Evolutionary conservation across 1,140 invertebrate species (phyloP).

Genomic region (Stegodyphus dumicola): DNA sequence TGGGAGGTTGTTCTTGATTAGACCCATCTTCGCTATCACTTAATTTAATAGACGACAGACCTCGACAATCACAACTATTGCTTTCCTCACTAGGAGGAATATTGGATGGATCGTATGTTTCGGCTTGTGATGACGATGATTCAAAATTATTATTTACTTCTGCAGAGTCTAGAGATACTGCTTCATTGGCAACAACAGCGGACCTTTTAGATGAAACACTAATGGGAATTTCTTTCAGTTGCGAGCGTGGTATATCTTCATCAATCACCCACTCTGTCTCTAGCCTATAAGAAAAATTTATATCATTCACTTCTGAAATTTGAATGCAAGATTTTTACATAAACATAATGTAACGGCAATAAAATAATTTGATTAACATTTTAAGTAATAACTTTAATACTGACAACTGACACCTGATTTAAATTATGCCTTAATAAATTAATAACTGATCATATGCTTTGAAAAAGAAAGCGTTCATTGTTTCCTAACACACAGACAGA

Average conservation of each 20-base stretch:
- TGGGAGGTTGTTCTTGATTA: constrained; percentile 45
- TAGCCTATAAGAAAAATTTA: constrained; percentile 12
- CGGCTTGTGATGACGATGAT: neutral
- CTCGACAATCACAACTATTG: constrained; percentile 46
- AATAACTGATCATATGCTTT: no score
- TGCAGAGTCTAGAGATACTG: neutral
- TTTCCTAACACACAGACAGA: no score
- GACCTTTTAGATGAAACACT: neutral
- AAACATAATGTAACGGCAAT: no score
- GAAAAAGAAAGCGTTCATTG: no score
- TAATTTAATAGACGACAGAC: constrained; percentile 45
- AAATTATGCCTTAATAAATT: no score
- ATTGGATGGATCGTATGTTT: neutral
- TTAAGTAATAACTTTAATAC: no score
- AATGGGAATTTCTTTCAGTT: constrained; percentile 18
- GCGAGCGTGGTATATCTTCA: neutral
- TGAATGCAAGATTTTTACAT: no score
- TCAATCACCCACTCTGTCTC: constrained; percentile 22
- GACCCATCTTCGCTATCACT: constrained; percentile 51
- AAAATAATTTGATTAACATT: no score
- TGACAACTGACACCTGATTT: no score
- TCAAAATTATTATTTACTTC: constrained; percentile 40
- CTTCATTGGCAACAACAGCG: neutral
- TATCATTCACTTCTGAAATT: no score
- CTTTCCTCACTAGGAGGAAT: constrained; percentile 34